A percentile compares a stretch with the other conserved stretches of the same genome.
Evolutionary conservation across 2,113 vertebrate species (phyloP).

Genomic region (Eonycteris spelaea): DNA sequence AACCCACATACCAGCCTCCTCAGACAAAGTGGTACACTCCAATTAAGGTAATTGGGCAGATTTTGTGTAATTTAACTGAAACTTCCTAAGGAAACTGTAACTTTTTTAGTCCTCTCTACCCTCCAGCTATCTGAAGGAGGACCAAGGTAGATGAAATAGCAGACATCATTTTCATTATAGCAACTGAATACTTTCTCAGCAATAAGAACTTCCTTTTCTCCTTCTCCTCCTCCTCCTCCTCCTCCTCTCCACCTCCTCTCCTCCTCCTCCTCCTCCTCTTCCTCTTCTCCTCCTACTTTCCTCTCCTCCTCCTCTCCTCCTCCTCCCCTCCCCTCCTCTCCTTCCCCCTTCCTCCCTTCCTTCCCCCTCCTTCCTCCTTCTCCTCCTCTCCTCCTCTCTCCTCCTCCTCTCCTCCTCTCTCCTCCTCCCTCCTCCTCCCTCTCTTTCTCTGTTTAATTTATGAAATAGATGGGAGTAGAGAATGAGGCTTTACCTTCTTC

Average conservation of each 20-base stretch:
- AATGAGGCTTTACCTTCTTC: background rate
- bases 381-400: too few relatives aligned
- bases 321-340: too few relatives aligned
- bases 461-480: background rate
- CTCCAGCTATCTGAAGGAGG: background rate
- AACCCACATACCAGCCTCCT: slow-evolving; percentile 73
- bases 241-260: too few relatives aligned
- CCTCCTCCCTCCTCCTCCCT: too few relatives aligned
- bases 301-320: too few relatives aligned
- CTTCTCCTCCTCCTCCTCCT: too few relatives aligned
- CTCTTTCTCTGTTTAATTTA: background rate
- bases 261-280: too few relatives aligned
- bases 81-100: background rate
- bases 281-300: too few relatives aligned
- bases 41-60: slow-evolving; percentile 88
- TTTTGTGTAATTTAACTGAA: background rate
- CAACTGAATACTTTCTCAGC: background rate
- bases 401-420: too few relatives aligned
- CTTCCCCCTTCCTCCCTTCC: too few relatives aligned
- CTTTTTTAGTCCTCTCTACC: background rate
- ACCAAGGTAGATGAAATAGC: background rate
- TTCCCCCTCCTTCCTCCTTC: too few relatives aligned
- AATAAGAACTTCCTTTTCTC: background rate
- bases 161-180: background rate
- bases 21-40: slow-evolving; percentile 97